A percentile compares a stretch with the other conserved stretches of the same genome.
These are phyloP conservation scores for Coremacera marginata DNA, from an alignment of 2,888 invertebrate species.

Conservation along the genomic window DNA sequence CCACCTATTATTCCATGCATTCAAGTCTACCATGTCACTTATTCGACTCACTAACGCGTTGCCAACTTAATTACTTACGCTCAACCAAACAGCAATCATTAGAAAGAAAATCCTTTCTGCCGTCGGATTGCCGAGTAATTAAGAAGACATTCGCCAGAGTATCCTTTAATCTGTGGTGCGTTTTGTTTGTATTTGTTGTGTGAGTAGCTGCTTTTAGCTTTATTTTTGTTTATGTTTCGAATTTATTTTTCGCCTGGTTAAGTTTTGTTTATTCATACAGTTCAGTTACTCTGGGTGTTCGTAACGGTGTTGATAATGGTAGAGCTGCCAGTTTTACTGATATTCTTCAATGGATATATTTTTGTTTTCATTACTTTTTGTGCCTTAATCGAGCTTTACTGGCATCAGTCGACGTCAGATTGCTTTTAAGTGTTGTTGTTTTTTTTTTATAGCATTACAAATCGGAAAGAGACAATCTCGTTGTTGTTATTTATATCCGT, in stretches of 20 bases:
- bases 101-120: conserved; percentile 16
- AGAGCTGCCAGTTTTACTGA: neutral
- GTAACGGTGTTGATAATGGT: neutral
- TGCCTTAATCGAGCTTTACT: neutral
- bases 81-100: conserved; percentile 30
- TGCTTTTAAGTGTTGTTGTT: neutral
- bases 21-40: neutral
- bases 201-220: neutral
- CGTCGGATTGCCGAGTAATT: conserved; percentile 55
- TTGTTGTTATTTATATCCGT: neutral
- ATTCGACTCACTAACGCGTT: neutral
- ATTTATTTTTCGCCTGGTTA: conserved; percentile 51
- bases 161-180: conserved; percentile 61
- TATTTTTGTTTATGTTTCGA: conserved; percentile 43
- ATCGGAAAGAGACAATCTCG: no score
- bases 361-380: neutral
- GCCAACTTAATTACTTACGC: conserved; percentile 41
- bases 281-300: neutral
- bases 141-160: conserved; percentile 63
- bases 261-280: conserved; percentile 46
- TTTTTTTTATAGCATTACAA: neutral
- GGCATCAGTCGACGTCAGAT: neutral
- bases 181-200: conserved; percentile 3
- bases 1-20: neutral
- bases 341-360: neutral